Evolutionary conservation across 2,888 invertebrate genomes (phyloP).

Genomic region (Dynastes grantii): DNA sequence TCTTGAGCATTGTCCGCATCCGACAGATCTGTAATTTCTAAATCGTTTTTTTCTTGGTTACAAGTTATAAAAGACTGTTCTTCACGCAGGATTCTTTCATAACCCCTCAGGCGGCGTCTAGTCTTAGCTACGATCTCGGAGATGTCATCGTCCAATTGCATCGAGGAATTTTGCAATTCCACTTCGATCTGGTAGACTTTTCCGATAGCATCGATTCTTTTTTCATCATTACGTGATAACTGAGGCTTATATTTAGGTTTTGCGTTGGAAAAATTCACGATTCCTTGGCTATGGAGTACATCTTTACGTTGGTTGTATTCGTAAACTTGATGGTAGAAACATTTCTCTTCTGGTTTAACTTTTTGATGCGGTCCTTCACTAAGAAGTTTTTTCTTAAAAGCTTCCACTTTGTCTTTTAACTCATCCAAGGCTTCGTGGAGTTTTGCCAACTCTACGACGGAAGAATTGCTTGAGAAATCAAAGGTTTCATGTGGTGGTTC

Average conservation of each 20-base stretch:
- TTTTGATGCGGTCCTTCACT: background rate
- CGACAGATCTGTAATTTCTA: background rate
- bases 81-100: background rate
- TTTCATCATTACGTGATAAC: background rate
- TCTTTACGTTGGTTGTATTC: constrained; percentile 7
- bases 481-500: background rate
- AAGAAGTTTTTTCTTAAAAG: background rate
- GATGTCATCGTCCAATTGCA: background rate
- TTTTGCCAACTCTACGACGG: background rate
- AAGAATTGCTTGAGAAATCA: background rate
- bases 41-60: background rate
- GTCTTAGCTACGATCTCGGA: background rate
- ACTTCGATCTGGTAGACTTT: constrained; percentile 12
- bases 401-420: background rate
- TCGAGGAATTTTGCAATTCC: background rate
- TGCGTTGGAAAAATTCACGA: background rate
- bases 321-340: background rate
- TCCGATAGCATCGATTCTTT: background rate
- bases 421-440: background rate
- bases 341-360: background rate
- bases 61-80: background rate
- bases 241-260: background rate
- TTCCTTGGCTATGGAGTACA: background rate
- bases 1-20: background rate
- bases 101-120: background rate